Evolutionary conservation across 1,140 invertebrate species (phyloP).

Genomic region (Danaus plexippus): DNA sequence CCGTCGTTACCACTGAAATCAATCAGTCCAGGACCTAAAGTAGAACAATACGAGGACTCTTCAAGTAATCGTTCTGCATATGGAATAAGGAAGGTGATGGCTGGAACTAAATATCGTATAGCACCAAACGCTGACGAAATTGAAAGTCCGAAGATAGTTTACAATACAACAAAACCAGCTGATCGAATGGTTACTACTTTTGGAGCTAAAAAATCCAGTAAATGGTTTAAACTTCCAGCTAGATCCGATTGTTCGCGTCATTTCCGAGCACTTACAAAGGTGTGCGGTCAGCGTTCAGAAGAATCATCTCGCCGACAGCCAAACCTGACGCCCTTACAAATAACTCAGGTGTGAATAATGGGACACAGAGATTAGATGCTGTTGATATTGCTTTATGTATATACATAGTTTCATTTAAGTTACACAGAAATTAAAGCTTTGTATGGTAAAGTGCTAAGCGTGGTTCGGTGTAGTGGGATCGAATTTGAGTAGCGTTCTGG

Average conservation of each 20-base stretch:
- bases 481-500: constrained; percentile 58
- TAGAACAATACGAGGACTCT: constrained; percentile 32
- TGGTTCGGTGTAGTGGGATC: constrained; percentile 37
- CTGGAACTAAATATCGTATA: constrained; percentile 52
- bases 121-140: constrained; percentile 41
- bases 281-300: constrained; percentile 33
- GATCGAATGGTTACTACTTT: constrained; percentile 58
- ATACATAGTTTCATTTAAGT: constrained; percentile 10
- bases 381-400: constrained; percentile 9
- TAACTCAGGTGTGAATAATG: constrained; percentile 61
- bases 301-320: constrained; percentile 39
- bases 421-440: constrained; percentile 4
- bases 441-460: constrained; percentile 19
- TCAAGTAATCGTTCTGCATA: constrained; percentile 35
- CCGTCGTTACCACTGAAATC: constrained; percentile 25
- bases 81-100: constrained; percentile 46
- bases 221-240: constrained; percentile 45
- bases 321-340: constrained; percentile 45
- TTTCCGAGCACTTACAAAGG: constrained; percentile 27
- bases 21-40: constrained; percentile 12
- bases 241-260: constrained; percentile 32
- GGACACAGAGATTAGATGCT: constrained; percentile 10
- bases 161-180: constrained; percentile 53
- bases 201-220: constrained; percentile 39
- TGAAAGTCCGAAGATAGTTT: constrained; percentile 61